phyloP scores from a whole-genome alignment of 2,888 invertebrate species.

The Mesodorylaimus sp. region DNA sequence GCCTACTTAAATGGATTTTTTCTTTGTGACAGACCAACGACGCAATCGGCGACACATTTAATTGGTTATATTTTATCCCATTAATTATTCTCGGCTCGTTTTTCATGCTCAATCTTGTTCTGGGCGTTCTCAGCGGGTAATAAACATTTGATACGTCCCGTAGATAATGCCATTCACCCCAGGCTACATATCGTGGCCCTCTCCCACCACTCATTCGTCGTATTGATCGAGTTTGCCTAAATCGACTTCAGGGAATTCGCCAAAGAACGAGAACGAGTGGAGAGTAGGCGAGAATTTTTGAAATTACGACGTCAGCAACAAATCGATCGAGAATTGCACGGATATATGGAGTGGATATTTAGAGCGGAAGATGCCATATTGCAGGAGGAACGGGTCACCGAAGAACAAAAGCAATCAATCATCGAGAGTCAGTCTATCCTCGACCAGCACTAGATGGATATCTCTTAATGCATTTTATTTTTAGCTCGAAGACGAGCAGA shows the following conservation, averaged over 20 bases:
- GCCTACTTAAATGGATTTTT: too few relatives aligned
- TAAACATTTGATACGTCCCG: too few relatives aligned
- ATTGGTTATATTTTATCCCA: constrained; percentile 99
- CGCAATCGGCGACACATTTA: constrained; percentile 90
- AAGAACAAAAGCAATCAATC: constrained; percentile 97
- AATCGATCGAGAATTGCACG: constrained; percentile 90
- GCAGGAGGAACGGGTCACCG: constrained; percentile 96
- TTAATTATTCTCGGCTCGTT: constrained; percentile 99
- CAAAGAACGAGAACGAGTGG: constrained; percentile 99
- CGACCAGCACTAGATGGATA: neutral
- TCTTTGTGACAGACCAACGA: constrained; percentile 99
- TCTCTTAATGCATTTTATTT: constrained; percentile 14
- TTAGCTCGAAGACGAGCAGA: constrained; percentile 70
- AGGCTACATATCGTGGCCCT: too few relatives aligned
- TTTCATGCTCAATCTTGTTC: constrained; percentile 99
- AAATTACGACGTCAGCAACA: constrained; percentile 94
- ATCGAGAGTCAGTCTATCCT: constrained; percentile 59
- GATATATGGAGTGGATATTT: constrained; percentile 99
- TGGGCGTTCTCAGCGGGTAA: constrained; percentile 99
- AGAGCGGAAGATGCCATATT: constrained; percentile 99
- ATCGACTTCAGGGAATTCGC: constrained; percentile 95
- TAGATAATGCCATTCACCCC: too few relatives aligned
- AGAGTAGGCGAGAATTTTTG: constrained; percentile 97
- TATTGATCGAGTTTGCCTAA: too few relatives aligned
- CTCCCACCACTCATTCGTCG: too few relatives aligned